Percentiles rank a stretch among this genome's conserved stretches.
These are phyloP conservation scores for Phaenicophaeus curvirostris DNA, from an alignment of 2,797 vertebrate species.

Conservation along the genomic window DNA sequence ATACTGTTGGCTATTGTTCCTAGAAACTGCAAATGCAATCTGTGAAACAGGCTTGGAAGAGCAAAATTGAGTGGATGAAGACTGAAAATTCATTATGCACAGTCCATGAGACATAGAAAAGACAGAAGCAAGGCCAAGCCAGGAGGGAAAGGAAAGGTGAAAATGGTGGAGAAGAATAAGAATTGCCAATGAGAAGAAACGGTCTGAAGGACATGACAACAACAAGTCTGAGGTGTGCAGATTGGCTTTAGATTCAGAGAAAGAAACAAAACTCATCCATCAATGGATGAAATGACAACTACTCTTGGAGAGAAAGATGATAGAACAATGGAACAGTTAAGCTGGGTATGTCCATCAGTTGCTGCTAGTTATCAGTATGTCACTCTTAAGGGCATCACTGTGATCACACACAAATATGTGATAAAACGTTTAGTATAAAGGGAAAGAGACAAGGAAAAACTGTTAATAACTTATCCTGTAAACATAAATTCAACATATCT, in stretches of 20 bases:
- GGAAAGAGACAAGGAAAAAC: background rate
- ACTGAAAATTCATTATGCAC: background rate
- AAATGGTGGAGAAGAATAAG: background rate
- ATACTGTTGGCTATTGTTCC: background rate
- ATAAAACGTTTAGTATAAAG: background rate
- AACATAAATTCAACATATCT: background rate
- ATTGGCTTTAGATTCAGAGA: background rate
- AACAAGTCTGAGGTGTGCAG: background rate
- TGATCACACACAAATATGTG: background rate
- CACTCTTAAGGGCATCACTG: background rate
- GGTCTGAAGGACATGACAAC: background rate
- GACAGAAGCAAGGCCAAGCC: background rate
- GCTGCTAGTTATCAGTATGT: slow-evolving; percentile 18
- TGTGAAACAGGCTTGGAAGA: background rate
- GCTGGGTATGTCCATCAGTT: slow-evolving; percentile 5
- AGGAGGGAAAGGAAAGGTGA: background rate
- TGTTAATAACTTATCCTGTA: background rate
- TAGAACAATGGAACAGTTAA: background rate
- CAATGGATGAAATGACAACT: background rate
- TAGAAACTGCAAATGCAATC: background rate
- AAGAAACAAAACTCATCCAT: background rate
- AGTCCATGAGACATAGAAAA: background rate
- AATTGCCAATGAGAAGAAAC: background rate
- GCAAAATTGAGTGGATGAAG: background rate
- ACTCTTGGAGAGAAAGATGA: background rate